Percentiles rank a stretch among this genome's conserved stretches.
These are phyloP conservation scores for Pelusios castaneus DNA, from an alignment of 2,113 vertebrate species.

Conservation along the genomic window DNA sequence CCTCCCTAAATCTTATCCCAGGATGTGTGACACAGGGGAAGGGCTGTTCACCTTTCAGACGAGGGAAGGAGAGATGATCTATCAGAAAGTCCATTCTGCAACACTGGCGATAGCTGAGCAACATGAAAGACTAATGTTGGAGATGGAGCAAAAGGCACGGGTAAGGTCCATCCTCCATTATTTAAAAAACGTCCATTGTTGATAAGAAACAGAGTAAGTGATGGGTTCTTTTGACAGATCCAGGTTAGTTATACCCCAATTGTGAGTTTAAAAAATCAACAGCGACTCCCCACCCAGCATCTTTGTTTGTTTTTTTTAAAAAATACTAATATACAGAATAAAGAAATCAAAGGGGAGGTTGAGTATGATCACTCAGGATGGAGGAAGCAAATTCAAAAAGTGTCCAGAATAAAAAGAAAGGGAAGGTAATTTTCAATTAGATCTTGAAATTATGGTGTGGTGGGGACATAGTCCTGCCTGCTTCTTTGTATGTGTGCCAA, in stretches of 20 bases:
- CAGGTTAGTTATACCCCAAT: neutral
- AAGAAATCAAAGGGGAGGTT: neutral
- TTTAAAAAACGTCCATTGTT: neutral
- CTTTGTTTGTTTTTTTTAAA: neutral
- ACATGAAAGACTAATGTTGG: slow-evolving; percentile 96
- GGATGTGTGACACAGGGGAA: slow-evolving; percentile 99
- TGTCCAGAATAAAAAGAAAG: neutral
- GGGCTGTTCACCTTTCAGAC: slow-evolving; percentile 99
- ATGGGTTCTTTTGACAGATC: neutral
- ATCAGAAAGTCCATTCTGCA: slow-evolving; percentile 98
- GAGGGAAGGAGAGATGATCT: slow-evolving; percentile 98
- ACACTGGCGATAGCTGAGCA: slow-evolving; percentile 98
- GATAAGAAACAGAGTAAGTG: neutral
- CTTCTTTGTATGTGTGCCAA: neutral
- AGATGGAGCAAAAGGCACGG: slow-evolving; percentile 98
- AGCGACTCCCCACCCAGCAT: neutral
- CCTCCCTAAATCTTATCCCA: slow-evolving; percentile 65
- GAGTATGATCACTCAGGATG: neutral
- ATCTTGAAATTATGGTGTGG: neutral
- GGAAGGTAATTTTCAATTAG: neutral
- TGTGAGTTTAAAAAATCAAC: neutral
- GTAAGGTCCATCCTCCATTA: slow-evolving; percentile 75
- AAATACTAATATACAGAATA: neutral
- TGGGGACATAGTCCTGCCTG: neutral
- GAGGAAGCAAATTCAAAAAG: neutral